Evolutionary conservation across 2,113 vertebrate genomes (phyloP).

Genomic region (Prinia subflava): DNA sequence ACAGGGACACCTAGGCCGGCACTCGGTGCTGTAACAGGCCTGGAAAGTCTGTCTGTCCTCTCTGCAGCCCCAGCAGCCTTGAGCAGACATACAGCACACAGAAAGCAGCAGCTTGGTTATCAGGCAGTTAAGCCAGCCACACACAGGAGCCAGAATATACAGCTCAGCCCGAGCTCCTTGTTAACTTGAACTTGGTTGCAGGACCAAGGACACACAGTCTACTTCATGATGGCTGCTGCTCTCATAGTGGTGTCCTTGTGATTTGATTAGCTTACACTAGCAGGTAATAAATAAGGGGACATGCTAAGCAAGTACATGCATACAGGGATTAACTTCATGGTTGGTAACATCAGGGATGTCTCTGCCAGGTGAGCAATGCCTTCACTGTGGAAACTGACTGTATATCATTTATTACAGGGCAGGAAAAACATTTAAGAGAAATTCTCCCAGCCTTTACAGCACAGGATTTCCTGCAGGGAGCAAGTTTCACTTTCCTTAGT

Average conservation of each 20-base stretch:
- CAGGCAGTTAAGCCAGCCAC: not conserved
- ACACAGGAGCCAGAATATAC: not conserved
- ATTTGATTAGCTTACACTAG: not conserved
- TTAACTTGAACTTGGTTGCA: not conserved
- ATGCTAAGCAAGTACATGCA: not conserved
- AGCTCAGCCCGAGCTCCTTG: not conserved
- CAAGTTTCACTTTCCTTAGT: not conserved
- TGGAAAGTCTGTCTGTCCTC: not conserved
- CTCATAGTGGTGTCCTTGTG: not conserved
- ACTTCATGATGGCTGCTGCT: not conserved
- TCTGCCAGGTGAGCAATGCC: not conserved
- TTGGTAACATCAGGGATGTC: not conserved
- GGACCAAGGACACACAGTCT: not conserved
- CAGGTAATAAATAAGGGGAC: conserved; percentile 3
- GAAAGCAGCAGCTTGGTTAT: not conserved
- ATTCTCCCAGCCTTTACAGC: not conserved
- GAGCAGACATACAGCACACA: not conserved
- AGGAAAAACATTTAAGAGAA: not conserved
- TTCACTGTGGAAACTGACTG: not conserved
- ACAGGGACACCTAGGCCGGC: not conserved
- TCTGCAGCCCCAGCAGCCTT: not conserved
- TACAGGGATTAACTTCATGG: not conserved
- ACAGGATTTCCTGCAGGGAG: not conserved
- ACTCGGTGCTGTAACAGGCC: not conserved
- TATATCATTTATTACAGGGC: not conserved